A percentile compares a stretch with the other conserved stretches of the same genome.
phyloP scores from a whole-genome alignment of 2,888 invertebrate genomes.

The Abrostola triplasia region DNA sequence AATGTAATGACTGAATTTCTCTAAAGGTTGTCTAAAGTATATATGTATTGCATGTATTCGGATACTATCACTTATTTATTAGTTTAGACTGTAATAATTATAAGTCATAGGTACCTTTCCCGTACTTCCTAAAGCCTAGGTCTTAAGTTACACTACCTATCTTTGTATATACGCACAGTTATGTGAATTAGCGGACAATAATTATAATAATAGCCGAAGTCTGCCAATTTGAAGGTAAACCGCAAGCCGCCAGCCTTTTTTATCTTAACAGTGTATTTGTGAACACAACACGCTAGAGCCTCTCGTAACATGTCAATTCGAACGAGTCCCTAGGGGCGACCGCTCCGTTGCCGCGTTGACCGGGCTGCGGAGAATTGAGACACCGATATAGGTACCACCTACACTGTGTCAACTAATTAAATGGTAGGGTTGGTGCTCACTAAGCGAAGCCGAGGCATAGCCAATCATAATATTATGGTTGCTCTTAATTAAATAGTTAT shows the following conservation, averaged over 20 bases:
- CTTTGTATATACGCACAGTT: no score
- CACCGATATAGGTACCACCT: slow-evolving; percentile 37
- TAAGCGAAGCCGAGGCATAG: slow-evolving; percentile 18
- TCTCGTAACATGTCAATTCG: slow-evolving; percentile 42
- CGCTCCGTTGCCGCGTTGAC: slow-evolving; percentile 23
- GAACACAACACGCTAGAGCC: slow-evolving; percentile 21
- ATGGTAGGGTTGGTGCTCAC: slow-evolving; percentile 23
- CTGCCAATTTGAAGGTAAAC: not conserved
- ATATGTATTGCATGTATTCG: no score
- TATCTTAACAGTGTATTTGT: slow-evolving; percentile 24
- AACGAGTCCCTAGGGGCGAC: slow-evolving; percentile 39
- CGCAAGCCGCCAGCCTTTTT: slow-evolving; percentile 12
- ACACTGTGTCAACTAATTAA: slow-evolving; percentile 49
- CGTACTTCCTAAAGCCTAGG: no score
- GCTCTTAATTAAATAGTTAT: no score
- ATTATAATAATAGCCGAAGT: not conserved
- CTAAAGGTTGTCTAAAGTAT: no score
- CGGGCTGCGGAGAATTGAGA: slow-evolving; percentile 39
- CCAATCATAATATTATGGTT: slow-evolving; percentile 8
- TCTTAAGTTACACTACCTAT: no score
- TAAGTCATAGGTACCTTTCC: not conserved
- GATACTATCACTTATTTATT: no score
- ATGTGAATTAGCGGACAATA: not conserved
- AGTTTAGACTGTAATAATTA: not conserved
- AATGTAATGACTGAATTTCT: no score